Evolutionary conservation across 2,888 invertebrate species (phyloP).

Genomic region (Aspidiotus rigidus): DNA sequence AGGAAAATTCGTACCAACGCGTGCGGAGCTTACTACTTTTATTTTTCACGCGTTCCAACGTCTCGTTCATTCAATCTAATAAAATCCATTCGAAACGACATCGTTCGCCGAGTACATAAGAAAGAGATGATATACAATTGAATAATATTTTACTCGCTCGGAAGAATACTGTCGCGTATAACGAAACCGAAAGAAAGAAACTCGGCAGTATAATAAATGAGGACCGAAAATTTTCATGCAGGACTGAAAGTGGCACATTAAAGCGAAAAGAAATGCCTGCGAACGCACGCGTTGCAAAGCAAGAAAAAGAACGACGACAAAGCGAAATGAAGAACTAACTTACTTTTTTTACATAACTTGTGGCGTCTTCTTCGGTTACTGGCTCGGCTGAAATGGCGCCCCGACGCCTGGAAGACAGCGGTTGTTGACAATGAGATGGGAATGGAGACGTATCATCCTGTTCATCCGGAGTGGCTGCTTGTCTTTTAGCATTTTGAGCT

Average conservation of each 20-base stretch:
- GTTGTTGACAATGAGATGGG: slow-evolving; percentile 60
- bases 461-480: slow-evolving; percentile 75
- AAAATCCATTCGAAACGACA: too few relatives aligned
- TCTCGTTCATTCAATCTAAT: too few relatives aligned
- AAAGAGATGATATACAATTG: too few relatives aligned
- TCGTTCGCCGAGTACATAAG: too few relatives aligned
- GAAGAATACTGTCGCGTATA: too few relatives aligned
- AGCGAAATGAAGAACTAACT: slow-evolving; percentile 12
- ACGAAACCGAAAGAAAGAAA: neutral
- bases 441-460: slow-evolving; percentile 75
- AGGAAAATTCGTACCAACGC: too few relatives aligned
- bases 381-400: slow-evolving; percentile 98
- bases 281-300: neutral
- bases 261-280: neutral
- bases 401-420: slow-evolving; percentile 71
- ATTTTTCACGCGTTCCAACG: too few relatives aligned
- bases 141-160: too few relatives aligned
- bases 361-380: slow-evolving; percentile 94
- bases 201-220: neutral
- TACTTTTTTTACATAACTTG: slow-evolving; percentile 95
- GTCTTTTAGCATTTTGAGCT: slow-evolving; percentile 75
- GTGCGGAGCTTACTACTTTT: too few relatives aligned
- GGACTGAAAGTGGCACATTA: neutral
- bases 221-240: neutral
- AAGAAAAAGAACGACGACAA: neutral